Base-by-base conservation (phyloP, 30 jellyfish, hydroid and myxozoan genomes). In the Pelagia noctiluca region DNA sequence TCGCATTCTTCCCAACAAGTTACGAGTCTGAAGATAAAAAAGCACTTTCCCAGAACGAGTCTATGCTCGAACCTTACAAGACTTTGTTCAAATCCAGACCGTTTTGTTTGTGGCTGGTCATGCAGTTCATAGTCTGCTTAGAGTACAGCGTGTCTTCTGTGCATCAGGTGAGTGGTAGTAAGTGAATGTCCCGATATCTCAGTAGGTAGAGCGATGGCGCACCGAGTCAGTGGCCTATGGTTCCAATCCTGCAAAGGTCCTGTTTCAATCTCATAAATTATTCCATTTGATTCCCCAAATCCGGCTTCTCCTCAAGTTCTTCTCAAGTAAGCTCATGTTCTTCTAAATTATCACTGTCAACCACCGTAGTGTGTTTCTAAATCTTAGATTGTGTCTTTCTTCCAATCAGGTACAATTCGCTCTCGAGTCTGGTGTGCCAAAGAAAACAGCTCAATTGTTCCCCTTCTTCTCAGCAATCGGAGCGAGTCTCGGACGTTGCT, bases 361-460 rank as follows among this genome's bases (percentile, higher is more conserved):
- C 12, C 32, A 25, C 71, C 32, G 8, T 5, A 25, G 71, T 5
- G 32, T 57, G 71, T 5, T n/a, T 57, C n/a, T 42, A 23, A 13
- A 0, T 47, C 19, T 13, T 48, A 1, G 3, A 73, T 66, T 21
- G 22, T 60, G 5, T 24, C 22, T 12, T 60, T 60, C 21, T 60
- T 28, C 23, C 31, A 21, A 52, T n/a, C 65, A 84, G 94, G 88
- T 84, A 26, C 94, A 77, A 26, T 30, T 84, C 38, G 94, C 88
- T 1, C 21, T 84, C 13, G 88, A 84, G 24, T 65, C 62, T 4
- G 94, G 94, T 3, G 85, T 84, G 8, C 31, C 82, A 5, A 28
- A 23, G 52, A 48, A 46, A 19, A 62, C 34, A 5, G 85, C 94
- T 12, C 48, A 63, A 34, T 83, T 35, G 48, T 74, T 84, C 49